Percentiles rank a stretch among this genome's conserved stretches.
These are phyloP conservation scores for Orussus abietinus DNA, from an alignment of 1,140 invertebrate genomes.

Conservation along the genomic window DNA sequence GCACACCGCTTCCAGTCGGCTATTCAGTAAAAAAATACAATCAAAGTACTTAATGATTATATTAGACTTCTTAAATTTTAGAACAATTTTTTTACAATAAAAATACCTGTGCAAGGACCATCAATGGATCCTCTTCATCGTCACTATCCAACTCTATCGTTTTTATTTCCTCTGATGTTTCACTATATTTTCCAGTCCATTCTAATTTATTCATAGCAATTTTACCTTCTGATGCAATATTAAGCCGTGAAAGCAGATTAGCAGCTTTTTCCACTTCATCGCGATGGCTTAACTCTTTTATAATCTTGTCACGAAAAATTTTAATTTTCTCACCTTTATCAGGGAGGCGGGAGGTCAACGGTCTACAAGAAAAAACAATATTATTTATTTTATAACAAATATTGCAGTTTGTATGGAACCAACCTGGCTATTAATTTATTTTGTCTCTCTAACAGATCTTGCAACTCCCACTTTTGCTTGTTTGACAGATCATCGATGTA, in stretches of 20 bases:
- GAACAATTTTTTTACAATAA: constrained; percentile 9
- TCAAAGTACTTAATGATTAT: constrained; percentile 10
- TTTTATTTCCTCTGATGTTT: constrained; percentile 31
- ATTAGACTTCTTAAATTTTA: constrained; percentile 9
- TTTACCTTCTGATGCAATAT: constrained; percentile 57
- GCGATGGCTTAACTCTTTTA: constrained; percentile 55
- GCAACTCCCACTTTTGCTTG: constrained; percentile 45
- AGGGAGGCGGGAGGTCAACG: constrained; percentile 54
- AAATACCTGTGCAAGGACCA: constrained; percentile 60
- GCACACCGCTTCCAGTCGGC: constrained; percentile 52
- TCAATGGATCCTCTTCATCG: constrained; percentile 64
- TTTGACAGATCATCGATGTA: constrained; percentile 48
- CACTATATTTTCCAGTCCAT: constrained; percentile 59
- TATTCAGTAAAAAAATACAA: constrained; percentile 21
- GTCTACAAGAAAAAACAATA: constrained; percentile 30
- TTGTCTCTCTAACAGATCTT: constrained; percentile 54
- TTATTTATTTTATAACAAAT: constrained; percentile 4
- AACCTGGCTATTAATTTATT: constrained; percentile 53
- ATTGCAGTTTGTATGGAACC: constrained; percentile 20
- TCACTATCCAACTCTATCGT: constrained; percentile 59
- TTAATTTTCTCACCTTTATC: constrained; percentile 68
- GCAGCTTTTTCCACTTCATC: constrained; percentile 60
- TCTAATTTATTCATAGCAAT: constrained; percentile 60
- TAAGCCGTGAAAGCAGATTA: constrained; percentile 58
- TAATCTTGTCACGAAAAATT: constrained; percentile 55